These are phyloP conservation scores for Acipenser transmontanus DNA, from an alignment of 2,797 vertebrate genomes.

Conservation along the genomic window DNA sequence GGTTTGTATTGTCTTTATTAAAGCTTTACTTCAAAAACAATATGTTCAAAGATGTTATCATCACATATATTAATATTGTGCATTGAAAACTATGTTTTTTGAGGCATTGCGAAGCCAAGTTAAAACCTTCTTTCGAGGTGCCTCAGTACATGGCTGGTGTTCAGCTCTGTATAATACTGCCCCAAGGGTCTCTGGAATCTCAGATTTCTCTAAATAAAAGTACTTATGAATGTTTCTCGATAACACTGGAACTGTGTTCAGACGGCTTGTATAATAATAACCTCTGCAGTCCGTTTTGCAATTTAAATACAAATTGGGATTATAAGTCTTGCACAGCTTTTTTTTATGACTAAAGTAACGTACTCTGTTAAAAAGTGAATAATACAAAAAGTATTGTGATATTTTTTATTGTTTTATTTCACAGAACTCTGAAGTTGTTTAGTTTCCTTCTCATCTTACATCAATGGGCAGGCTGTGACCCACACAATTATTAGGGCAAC, in stretches of 20 bases:
- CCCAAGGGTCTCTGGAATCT: neutral
- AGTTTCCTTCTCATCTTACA: slow-evolving; percentile 19
- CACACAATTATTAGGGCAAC: slow-evolving; percentile 30
- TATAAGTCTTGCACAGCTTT: no score
- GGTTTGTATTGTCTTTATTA: slow-evolving; percentile 4
- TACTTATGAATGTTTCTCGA: slow-evolving; percentile 16
- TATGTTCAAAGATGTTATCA: neutral
- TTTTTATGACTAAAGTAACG: no score
- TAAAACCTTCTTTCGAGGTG: neutral
- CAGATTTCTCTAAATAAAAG: slow-evolving; percentile 3
- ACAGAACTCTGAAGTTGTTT: slow-evolving; percentile 14
- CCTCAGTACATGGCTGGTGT: neutral
- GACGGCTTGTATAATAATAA: neutral
- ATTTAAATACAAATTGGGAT: no score
- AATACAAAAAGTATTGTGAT: slow-evolving; percentile 3
- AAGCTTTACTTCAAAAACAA: neutral
- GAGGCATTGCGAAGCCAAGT: neutral
- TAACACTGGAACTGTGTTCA: slow-evolving; percentile 10
- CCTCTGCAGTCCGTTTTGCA: no score
- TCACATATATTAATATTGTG: neutral
- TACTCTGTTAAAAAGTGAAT: neutral
- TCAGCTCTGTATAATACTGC: slow-evolving; percentile 9
- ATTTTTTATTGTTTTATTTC: neutral
- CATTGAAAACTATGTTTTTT: neutral
- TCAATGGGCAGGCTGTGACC: slow-evolving; percentile 28